Evolutionary conservation across 2,888 invertebrate species (phyloP).

Genomic region (Sarcophaga carnaria): DNA sequence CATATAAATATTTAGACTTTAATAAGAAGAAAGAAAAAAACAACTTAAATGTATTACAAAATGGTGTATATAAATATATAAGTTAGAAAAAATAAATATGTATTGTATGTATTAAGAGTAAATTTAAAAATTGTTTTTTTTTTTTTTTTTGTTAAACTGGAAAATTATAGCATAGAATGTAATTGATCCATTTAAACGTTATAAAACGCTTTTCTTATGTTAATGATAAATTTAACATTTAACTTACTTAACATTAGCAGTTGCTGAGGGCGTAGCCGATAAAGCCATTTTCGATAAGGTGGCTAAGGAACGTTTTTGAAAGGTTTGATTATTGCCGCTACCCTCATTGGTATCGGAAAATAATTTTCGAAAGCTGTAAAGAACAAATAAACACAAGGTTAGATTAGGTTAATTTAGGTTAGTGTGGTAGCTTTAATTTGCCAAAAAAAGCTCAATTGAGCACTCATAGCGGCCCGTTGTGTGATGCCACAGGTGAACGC

Average conservation of each 20-base stretch:
- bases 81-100: neutral
- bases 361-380: conserved; percentile 92
- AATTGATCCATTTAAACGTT: conserved; percentile 65
- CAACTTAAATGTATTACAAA: no score
- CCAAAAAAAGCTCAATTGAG: no score
- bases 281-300: conserved; percentile 89
- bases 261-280: conserved; percentile 78
- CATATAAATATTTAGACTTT: no score
- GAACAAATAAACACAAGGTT: conserved; percentile 27
- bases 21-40: no score
- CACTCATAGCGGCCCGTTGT: no score
- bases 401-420: no score
- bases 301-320: conserved; percentile 91
- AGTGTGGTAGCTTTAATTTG: no score
- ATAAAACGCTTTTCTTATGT: no score
- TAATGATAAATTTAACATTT: conserved; percentile 3
- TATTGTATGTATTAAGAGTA: conserved; percentile 24
- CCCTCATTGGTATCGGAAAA: conserved; percentile 86
- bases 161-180: conserved; percentile 57
- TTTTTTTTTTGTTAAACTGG: conserved; percentile 14
- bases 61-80: no score
- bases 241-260: conserved; percentile 69
- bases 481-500: no score
- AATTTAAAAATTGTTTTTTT: neutral
- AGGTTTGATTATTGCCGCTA: conserved; percentile 82